A percentile compares a stretch with the other conserved stretches of the same genome.
These are phyloP conservation scores for Limnephilus lunatus DNA, from an alignment of 2,888 invertebrate species.

Conservation along the genomic window DNA sequence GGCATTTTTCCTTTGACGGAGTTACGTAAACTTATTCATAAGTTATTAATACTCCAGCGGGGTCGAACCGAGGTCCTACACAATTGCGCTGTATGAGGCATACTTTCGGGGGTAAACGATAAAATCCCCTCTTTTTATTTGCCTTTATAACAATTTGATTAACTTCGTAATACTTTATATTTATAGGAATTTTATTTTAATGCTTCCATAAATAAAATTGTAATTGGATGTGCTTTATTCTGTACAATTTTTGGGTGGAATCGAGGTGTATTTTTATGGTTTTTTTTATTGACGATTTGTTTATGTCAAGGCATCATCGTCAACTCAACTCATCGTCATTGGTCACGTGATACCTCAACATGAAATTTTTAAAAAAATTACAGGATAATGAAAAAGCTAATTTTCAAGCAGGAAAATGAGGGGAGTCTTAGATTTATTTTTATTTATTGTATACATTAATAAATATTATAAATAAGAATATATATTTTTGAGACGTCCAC, in stretches of 20 bases:
- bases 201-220: neutral
- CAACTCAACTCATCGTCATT: too few species aligned
- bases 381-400: too few species aligned
- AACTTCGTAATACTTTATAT: neutral
- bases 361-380: too few species aligned
- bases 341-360: too few species aligned
- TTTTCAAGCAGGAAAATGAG: too few species aligned
- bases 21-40: conserved; percentile 42
- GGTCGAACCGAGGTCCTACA: conserved; percentile 31
- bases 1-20: conserved; percentile 26
- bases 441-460: too few species aligned
- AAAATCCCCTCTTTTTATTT: neutral
- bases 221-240: neutral
- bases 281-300: neutral
- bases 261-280: neutral
- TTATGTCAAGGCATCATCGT: neutral
- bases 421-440: too few species aligned
- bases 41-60: conserved; percentile 36
- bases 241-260: neutral
- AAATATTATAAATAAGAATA: too few species aligned
- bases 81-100: neutral
- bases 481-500: too few species aligned
- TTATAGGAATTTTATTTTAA: neutral
- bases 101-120: neutral
- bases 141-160: neutral